Percentiles rank a stretch among this genome's conserved stretches.
Conservation (phyloP, 2,888 invertebrate genomes). For the Caenorhabditis zanzibari region DNA sequence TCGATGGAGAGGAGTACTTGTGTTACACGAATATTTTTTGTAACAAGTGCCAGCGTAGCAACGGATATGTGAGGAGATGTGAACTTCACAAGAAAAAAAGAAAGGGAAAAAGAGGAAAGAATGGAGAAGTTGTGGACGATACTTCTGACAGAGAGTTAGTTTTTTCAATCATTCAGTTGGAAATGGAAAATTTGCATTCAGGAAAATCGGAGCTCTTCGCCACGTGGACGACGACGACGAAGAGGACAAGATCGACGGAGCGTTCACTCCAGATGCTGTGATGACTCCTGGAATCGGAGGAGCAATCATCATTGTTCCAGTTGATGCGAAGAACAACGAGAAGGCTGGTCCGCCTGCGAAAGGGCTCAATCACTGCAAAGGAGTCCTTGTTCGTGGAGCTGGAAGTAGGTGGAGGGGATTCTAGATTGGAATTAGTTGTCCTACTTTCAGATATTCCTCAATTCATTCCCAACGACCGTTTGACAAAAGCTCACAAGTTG, state of each 20-base stretch:
- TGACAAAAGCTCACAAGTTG: constrained; percentile 57
- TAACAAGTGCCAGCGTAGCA: constrained; percentile 47
- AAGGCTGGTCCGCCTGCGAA: constrained; percentile 57
- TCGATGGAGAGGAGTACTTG: constrained; percentile 53
- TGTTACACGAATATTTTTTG: constrained; percentile 59
- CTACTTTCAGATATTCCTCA: constrained; percentile 56
- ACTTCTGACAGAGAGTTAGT: constrained; percentile 59
- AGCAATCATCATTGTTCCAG: constrained; percentile 56
- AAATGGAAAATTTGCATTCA: not conserved
- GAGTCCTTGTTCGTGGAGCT: constrained; percentile 57
- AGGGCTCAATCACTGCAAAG: constrained; percentile 57
- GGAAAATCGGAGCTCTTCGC: constrained; percentile 54
- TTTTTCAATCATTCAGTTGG: not conserved
- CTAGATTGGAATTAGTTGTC: not conserved
- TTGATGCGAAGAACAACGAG: constrained; percentile 57
- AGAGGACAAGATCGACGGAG: constrained; percentile 62
- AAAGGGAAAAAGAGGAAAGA: constrained; percentile 8
- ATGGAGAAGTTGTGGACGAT: constrained; percentile 57
- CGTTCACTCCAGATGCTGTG: constrained; percentile 54
- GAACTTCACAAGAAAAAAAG: constrained; percentile 55
- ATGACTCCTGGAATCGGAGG: constrained; percentile 64
- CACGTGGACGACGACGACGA: constrained; percentile 66
- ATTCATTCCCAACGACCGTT: constrained; percentile 60
- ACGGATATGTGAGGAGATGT: constrained; percentile 58
- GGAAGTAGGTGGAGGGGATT: constrained; percentile 25